A percentile compares a stretch with the other conserved stretches of the same genome.
Conservation (phyloP, 2,113 vertebrate species). For the Thermophis baileyi region DNA sequence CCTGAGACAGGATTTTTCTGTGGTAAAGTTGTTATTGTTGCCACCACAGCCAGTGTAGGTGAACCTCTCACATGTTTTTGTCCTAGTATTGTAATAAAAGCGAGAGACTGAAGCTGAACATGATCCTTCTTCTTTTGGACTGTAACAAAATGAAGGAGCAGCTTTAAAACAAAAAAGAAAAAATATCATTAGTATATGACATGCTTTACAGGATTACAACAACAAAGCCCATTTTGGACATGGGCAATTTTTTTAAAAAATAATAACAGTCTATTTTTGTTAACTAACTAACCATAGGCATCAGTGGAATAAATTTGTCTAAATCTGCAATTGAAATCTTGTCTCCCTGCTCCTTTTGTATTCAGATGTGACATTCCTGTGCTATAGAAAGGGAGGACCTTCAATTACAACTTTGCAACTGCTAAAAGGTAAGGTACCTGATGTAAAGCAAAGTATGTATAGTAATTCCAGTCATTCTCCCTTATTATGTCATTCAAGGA, state of each 20-base stretch:
- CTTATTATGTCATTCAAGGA: not conserved
- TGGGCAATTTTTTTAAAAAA: not conserved
- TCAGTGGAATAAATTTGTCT: not conserved
- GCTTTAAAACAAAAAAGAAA: conserved; percentile 48
- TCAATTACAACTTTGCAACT: not conserved
- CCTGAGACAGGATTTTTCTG: conserved; percentile 68
- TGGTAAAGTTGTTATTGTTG: conserved; percentile 89
- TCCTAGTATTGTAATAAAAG: conserved; percentile 81
- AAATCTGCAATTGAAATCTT: not conserved
- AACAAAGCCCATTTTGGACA: not conserved
- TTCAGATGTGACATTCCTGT: not conserved
- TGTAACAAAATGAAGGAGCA: conserved; percentile 80
- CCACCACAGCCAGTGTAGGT: conserved; percentile 87
- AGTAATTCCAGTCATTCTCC: not conserved
- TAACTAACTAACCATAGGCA: not conserved
- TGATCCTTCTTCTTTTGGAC: conserved; percentile 77
- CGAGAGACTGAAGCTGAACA: conserved; percentile 84
- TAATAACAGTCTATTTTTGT: not conserved
- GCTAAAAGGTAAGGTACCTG: not conserved
- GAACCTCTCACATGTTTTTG: conserved; percentile 80
- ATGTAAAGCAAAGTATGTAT: not conserved
- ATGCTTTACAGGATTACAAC: not conserved
- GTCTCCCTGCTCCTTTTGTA: not conserved
- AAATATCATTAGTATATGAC: not conserved
- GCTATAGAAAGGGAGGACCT: not conserved